phyloP scores from a whole-genome alignment of 2,888 invertebrate genomes.

The Heliconius erato region DNA sequence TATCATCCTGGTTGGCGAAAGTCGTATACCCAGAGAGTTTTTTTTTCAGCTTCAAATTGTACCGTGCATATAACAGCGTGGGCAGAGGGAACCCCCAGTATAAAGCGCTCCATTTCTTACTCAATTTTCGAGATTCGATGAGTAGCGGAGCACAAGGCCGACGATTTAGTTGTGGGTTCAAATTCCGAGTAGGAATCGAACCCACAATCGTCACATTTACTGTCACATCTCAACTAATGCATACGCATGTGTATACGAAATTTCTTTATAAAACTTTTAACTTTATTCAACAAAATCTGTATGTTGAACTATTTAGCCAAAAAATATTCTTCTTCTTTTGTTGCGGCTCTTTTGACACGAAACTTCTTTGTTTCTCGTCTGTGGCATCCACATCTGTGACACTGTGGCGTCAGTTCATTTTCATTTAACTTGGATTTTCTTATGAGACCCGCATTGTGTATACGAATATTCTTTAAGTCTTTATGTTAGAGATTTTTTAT shows the following conservation, averaged over 20 bases:
- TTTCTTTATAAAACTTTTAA: neutral
- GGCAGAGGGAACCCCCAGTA: too few relatives aligned
- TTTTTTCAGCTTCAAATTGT: too few relatives aligned
- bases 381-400: conserved; percentile 3
- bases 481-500: neutral
- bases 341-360: neutral
- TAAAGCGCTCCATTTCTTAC: too few relatives aligned
- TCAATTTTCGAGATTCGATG: too few relatives aligned
- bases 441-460: conserved; percentile 4
- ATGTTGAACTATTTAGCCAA: neutral
- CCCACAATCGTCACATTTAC: neutral
- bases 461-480: neutral
- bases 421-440: conserved; percentile 17
- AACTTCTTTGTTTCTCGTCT: neutral
- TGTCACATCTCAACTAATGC: too few relatives aligned
- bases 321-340: neutral
- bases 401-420: neutral
- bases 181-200: neutral
- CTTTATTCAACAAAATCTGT: neutral
- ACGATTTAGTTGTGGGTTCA: too few relatives aligned
- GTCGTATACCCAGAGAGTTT: too few relatives aligned
- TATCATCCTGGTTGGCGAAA: too few relatives aligned
- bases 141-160: too few relatives aligned
- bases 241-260: too few relatives aligned
- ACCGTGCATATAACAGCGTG: too few relatives aligned